phyloP scores from a whole-genome alignment of 2,888 invertebrate species.

The Tiliacea citrago region DNA sequence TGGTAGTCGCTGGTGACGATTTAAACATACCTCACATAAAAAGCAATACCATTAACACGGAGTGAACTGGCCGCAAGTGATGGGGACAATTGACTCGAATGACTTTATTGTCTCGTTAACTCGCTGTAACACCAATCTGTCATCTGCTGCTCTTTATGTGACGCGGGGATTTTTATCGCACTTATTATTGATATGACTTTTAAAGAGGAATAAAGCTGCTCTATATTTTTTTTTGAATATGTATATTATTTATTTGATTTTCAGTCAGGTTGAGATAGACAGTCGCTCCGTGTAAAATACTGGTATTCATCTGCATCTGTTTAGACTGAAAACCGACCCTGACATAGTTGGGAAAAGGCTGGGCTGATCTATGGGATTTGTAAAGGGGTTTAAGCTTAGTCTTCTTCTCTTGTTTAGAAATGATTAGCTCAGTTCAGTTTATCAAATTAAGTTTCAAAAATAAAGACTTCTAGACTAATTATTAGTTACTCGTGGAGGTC shows the following conservation, averaged over 20 bases:
- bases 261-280: background rate
- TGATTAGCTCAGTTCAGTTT: too few relatives aligned
- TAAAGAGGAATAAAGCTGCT: conserved; percentile 8
- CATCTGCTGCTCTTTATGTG: conserved; percentile 25
- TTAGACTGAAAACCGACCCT: too few relatives aligned
- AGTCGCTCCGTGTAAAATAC: background rate
- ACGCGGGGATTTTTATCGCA: conserved; percentile 17
- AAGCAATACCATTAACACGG: conserved; percentile 5
- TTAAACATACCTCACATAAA: background rate
- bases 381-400: background rate
- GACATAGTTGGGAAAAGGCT: background rate
- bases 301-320: too few relatives aligned
- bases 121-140: conserved; percentile 29
- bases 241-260: background rate
- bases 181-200: conserved; percentile 13
- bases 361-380: background rate
- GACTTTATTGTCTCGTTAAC: conserved; percentile 30
- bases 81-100: conserved; percentile 43
- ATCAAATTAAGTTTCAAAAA: background rate
- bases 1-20: background rate
- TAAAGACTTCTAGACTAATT: background rate
- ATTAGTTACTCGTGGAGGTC: background rate
- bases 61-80: background rate
- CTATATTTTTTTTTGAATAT: background rate
- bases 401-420: background rate